These are phyloP conservation scores for Parascotia fuliginaria DNA, from an alignment of 2,888 invertebrate genomes.

Conservation along the genomic window DNA sequence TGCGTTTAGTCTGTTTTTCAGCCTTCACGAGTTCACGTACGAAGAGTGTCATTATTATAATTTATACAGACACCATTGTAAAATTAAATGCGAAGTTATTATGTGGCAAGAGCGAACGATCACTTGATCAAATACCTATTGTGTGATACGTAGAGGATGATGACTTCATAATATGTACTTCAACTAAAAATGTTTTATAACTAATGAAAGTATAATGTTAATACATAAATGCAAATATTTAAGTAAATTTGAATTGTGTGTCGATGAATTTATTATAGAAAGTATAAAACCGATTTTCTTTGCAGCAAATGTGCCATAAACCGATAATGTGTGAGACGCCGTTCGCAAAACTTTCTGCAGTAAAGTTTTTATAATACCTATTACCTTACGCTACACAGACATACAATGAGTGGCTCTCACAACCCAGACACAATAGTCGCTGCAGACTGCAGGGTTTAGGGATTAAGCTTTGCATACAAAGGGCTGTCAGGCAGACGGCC, in stretches of 20 bases:
- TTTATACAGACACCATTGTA: conserved; percentile 33
- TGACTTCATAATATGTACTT: conserved; percentile 9
- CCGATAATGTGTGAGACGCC: background rate
- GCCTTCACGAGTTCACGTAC: conserved; percentile 31
- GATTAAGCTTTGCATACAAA: conserved; percentile 19
- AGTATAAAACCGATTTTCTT: too few relatives aligned
- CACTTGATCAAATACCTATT: conserved; percentile 38
- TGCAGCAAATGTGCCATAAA: background rate
- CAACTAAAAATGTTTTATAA: too few relatives aligned
- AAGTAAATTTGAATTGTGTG: too few relatives aligned
- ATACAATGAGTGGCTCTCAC: too few relatives aligned
- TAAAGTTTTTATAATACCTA: background rate
- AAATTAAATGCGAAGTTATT: conserved; percentile 14
- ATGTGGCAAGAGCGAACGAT: conserved; percentile 34
- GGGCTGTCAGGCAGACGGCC: conserved; percentile 8
- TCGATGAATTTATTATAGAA: too few relatives aligned
- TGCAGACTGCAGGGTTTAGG: conserved; percentile 4
- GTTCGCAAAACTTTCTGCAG: background rate
- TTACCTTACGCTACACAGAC: too few relatives aligned
- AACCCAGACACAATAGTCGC: conserved; percentile 1
- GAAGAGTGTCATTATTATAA: conserved; percentile 25
- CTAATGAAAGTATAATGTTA: too few relatives aligned
- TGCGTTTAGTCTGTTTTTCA: conserved; percentile 36
- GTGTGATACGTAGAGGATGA: conserved; percentile 7
- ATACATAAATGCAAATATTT: too few relatives aligned